Evolutionary conservation across 2,888 invertebrate species (phyloP), one percentile per base, ranked within the genome.

Genomic region (Thelaira solivaga): DNA sequence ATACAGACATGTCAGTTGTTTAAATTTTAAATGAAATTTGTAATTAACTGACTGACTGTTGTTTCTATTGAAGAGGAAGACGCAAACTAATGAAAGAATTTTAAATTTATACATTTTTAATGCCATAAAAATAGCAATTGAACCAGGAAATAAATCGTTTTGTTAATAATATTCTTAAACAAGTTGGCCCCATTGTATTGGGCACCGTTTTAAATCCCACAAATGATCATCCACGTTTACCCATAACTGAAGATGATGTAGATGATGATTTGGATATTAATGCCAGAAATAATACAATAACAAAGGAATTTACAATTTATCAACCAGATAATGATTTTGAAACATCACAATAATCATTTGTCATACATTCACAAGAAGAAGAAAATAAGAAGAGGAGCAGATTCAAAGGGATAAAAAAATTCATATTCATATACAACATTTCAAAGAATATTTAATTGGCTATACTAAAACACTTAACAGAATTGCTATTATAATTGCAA

Each of bases 71-170:
- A n/a, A 24, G 16, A 34, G 13, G 5, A 62, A 45, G 36, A 34
- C 6, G 22, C 6, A 34, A 65, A 22, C 29, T 55, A 65, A 43
- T 43, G 43, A 59, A 74, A 61, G 41, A 20, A 59, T 67, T 31
- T 74, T 61, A 61, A 61, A 68, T 57, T 68, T 55, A 6, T 67
- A 26, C 22, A 67, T 55, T 43, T 55, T 67, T 24, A 55, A 45
- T 36, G 65, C 47, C 31, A 1, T 45, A 7, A 61, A 43, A 59
- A 53, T 74, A 86, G 86, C 85, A 86, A 85, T 83, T 86, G 80
- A 82, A 86, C 85, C 80, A 80, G 79, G 83, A 87, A 83, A 87
- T 86, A 82, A 83, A 86, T 85, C 85, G 85, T 64, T 79, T 87
- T 82, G 85, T 82, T 80, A 84, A 86, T 82, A 83, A 82, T 79